Evolutionary conservation across 2,888 invertebrate genomes (phyloP), one percentile per base, ranked within the genome.

Genomic region (Cenopis cana): DNA sequence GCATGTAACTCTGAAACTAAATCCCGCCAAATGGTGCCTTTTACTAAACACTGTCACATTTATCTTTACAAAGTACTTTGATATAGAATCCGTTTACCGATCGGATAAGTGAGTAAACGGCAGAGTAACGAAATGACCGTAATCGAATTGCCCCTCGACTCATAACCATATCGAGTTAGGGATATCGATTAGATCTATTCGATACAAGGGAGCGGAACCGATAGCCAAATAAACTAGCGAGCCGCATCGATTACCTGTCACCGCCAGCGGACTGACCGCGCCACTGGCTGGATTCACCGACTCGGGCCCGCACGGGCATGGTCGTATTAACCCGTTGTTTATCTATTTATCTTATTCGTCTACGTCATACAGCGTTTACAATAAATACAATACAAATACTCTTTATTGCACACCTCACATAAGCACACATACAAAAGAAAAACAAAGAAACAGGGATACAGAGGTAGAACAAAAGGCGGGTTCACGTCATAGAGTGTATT

Each of bases 221-320:
- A 91, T 92, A 90, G 91, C 92, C 90, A 91, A 92, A 93, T 93
- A 92, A 92, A 92, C 91, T 91, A 91, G 90, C 87, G 87, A 86
- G 86, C 88, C 88, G 83, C 89, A 93, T 93, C 92, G 93, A 93
- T 93, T 93, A 91, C 88, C 92, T 93, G 93, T 91, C 93, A 93
- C 76, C 81, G 85, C 84, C 93, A 93, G 91, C 81, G 85, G 84
- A 85, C 83, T 90, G 90, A 89, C 92, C 91, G 86, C 85, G 83
- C 82, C 82, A 81, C 77, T 79, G 82, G 82, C 77, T 79, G 82
- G 81, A 78, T 83, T 82, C 80, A 76, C 76, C 74, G 83, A 81
- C 54, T 54, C 64, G 46, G 84, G 82, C 82, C 81, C 72, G 60
- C 41, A 59, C 46, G 24, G 29, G 55, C 68, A 69, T 61, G 18